Evolutionary conservation across 2,113 vertebrate genomes (phyloP).

Genomic region (Tiliqua scincoides): DNA sequence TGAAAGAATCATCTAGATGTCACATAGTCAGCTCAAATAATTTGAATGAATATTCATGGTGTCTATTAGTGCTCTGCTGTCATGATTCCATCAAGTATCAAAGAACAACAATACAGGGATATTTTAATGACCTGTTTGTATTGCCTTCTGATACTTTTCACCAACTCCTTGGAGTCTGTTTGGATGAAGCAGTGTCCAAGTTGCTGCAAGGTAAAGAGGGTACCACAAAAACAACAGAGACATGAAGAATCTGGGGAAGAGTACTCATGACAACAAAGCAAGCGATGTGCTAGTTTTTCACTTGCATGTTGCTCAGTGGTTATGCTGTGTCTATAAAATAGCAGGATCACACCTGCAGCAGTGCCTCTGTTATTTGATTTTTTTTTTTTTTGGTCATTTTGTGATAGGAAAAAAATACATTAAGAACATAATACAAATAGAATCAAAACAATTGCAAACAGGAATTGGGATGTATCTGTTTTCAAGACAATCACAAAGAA

Average conservation of each 20-base stretch:
- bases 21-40: conserved; percentile 44
- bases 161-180: conserved; percentile 39
- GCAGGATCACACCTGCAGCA: neutral
- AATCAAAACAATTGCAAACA: no score
- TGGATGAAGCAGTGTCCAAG: conserved; percentile 45
- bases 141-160: conserved; percentile 32
- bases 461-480: no score
- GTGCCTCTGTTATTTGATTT: neutral
- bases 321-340: conserved; percentile 31
- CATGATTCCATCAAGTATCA: conserved; percentile 64
- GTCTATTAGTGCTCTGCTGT: conserved; percentile 57
- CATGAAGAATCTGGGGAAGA: neutral
- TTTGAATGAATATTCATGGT: conserved; percentile 75
- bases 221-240: neutral
- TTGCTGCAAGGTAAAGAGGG: conserved; percentile 22
- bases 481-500: no score
- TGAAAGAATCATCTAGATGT: conserved; percentile 64
- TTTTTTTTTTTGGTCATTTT: no score
- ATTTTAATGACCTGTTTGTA: conserved; percentile 68
- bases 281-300: conserved; percentile 25
- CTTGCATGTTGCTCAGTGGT: neutral
- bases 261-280: conserved; percentile 24
- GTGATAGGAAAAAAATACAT: no score
- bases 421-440: no score
- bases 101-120: conserved; percentile 55